phyloP scores from a whole-genome alignment of 2,888 invertebrate species.

The Zhuqinia jingwanae region DNA sequence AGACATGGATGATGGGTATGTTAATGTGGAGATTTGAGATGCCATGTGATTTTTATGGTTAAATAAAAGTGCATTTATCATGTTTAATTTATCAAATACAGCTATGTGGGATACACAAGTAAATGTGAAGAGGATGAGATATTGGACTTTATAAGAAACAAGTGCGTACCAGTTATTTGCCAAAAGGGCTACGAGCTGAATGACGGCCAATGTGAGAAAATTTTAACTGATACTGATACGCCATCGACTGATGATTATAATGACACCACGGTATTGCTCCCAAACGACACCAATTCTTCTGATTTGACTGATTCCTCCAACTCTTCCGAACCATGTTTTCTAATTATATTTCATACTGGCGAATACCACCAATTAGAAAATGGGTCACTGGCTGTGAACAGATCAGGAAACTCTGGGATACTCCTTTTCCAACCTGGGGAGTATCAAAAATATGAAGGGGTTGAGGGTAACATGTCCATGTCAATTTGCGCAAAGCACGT shows the following conservation, averaged over 20 bases:
- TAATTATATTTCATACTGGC: constrained; percentile 72
- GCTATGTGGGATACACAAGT: constrained; percentile 71
- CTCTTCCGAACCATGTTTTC: constrained; percentile 72
- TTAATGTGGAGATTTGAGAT: no score
- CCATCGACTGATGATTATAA: background rate
- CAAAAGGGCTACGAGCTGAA: constrained; percentile 67
- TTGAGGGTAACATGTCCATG: constrained; percentile 74
- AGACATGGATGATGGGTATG: constrained; percentile 69
- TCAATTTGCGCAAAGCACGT: constrained; percentile 78
- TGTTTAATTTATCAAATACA: background rate
- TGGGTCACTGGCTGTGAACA: constrained; percentile 77
- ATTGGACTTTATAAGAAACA: constrained; percentile 79
- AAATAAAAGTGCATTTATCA: background rate
- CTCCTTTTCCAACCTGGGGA: constrained; percentile 72
- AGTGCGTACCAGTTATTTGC: constrained; percentile 78
- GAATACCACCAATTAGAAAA: constrained; percentile 73
- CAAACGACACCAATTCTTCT: constrained; percentile 18
- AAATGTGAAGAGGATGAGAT: constrained; percentile 77
- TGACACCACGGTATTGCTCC: constrained; percentile 24
- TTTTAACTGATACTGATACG: background rate
- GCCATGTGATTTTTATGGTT: no score
- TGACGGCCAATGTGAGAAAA: constrained; percentile 50
- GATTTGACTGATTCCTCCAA: background rate
- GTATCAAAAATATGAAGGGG: constrained; percentile 77
- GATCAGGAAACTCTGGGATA: constrained; percentile 30